Base-by-base conservation (phyloP, 2,113 vertebrate genomes). In the Ictalurus furcatus region DNA sequence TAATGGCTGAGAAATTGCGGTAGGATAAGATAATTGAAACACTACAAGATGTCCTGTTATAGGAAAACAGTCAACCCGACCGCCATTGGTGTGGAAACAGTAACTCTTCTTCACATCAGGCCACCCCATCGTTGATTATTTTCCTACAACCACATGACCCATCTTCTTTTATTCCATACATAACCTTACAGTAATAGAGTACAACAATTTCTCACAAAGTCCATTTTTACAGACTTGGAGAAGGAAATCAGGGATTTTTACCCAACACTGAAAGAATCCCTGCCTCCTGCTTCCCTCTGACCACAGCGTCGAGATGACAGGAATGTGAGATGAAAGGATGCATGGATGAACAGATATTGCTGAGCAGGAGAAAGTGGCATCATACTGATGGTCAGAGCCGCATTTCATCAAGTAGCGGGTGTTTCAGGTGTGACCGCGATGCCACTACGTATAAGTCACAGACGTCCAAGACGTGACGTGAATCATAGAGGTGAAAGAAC, bases 301-400 rank as follows among this genome's bases (percentile, higher is more conserved):
- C 40, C 85, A 16, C 82, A 52, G 61, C 19, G 61, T 85, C 23
- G 87, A 54, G 73, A 84, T 84, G 78, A 59, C 54, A 82, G 67
- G 65, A 67, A 67, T 59, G 14, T 12, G 19, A 88, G 59, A 85
- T 85, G 87, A 56, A 61, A 56, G 79, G 59, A 88, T 21, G 90
- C 73, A 48, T 7, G 6, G 30, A 63, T 90, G 88, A 88, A 88
- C 54, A 30, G 48, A 92, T 84, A 65, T 17, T 34, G 11, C n/a
- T 61, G 71, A 65, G 71, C 67, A 67, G 48, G 30, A 65, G 44
- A 84, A 78, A 63, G 23, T 65, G 71, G 59, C 56, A n/a, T 67
- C 79, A n/a, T 78, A 74, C 54, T 34, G 30, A 61, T 28, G 69
- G 23, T 25, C 67, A 13, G 48, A 87, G 63, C 85, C 48, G 2